Base-by-base conservation (phyloP, 1,140 invertebrate genomes). In the Andrena cerasifolii region DNA sequence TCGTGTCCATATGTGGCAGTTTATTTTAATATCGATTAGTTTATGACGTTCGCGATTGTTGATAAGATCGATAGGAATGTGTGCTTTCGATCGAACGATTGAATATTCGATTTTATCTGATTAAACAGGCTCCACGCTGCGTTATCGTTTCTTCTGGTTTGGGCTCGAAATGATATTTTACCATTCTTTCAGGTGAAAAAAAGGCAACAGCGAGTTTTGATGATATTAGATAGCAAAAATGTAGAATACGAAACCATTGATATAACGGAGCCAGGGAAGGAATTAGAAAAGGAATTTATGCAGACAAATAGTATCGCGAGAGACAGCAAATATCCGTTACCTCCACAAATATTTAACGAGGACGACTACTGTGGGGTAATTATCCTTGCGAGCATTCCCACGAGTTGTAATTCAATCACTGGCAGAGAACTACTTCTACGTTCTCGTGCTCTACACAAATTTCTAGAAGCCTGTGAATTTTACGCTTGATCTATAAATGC, bases 311-410 rank as follows among this genome's bases (percentile, higher is more conserved):
- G 96, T 73, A 97, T 96, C 83, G 94, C 96, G 62, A 96, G 95
- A 89, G 96, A 96, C 33, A 95, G 93, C 63, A 95, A 95, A 88
- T 94, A 95, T 80, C 95, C 97, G 31, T 92, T 98, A 82, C 98
- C 98, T 62, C 98, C 98, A 67, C 98, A 99, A 93, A 94, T 99
- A 82, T 99, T 99, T 89, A 98, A 98, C 89, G 97, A 97, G 77
- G 95, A 96, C 40, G 95, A 96, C 77, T 99, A 99, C 89, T 98
- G 98, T 91, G 98, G 98, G 87, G 98, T 98, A 94, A 94, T 94
- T 92, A 59, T 79, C 40, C 56, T 45, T 67, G 36, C 49, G 54
- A 47, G 18, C 43, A 33, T 10, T 53, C 6, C 31, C 21, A 47
- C 18, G 49, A 49, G 53, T 53, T 36, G 36, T 18, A 53, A 31